Percentiles rank a stretch among this genome's conserved stretches.
These are phyloP conservation scores for Chironomus striatipennis DNA, from an alignment of 1,140 invertebrate genomes.

Conservation along the genomic window DNA sequence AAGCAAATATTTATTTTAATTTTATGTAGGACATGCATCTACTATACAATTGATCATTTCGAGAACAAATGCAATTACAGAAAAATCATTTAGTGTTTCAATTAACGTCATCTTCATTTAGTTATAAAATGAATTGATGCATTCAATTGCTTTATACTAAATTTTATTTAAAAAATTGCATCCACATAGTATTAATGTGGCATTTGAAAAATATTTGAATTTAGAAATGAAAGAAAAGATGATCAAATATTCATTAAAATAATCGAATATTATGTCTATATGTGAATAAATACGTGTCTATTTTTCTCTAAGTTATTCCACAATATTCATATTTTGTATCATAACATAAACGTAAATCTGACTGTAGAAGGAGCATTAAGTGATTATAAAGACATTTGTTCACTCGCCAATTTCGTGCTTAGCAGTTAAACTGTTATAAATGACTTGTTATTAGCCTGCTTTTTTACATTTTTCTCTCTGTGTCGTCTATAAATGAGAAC, in stretches of 20 bases:
- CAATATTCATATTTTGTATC: no score
- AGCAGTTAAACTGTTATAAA: slow-evolving; percentile 8
- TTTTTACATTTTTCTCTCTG: neutral
- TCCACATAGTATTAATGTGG: neutral
- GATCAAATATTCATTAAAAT: neutral
- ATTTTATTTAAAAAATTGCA: neutral
- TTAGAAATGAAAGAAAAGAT: neutral
- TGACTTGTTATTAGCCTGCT: slow-evolving; percentile 7
- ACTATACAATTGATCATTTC: neutral
- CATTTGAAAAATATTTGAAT: neutral
- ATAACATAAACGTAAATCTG: neutral
- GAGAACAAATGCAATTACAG: neutral
- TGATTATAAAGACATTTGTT: slow-evolving; percentile 23
- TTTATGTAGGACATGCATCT: neutral
- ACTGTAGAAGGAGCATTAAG: neutral
- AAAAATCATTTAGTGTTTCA: neutral
- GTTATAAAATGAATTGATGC: no score
- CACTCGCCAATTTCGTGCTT: slow-evolving; percentile 10
- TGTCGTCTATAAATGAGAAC: neutral
- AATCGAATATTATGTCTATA: neutral
- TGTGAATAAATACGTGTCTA: no score
- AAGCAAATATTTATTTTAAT: neutral
- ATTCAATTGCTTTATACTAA: neutral
- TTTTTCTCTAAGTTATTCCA: no score
- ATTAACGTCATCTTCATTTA: neutral